Percentiles rank a stretch among this genome's conserved stretches.
Conservation (phyloP, 2,797 vertebrate species). For the Menidia menidia region DNA sequence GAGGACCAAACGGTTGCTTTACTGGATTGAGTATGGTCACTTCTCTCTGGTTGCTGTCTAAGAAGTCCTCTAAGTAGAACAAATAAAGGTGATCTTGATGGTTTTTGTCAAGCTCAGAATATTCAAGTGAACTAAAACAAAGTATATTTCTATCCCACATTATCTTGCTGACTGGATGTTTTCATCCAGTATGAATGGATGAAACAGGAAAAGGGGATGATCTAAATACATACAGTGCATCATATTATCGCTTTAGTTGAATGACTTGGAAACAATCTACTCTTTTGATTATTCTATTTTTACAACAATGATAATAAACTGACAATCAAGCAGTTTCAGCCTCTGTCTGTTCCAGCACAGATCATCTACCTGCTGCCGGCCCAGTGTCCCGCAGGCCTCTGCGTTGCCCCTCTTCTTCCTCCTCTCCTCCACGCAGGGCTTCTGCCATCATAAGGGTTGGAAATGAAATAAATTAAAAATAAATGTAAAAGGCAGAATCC, state of each 20-base stretch:
- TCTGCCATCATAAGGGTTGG: conserved; percentile 88
- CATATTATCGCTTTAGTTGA: background rate
- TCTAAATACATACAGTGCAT: background rate
- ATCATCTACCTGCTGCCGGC: conserved; percentile 81
- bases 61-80: too few relatives aligned
- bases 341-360: background rate
- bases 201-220: background rate
- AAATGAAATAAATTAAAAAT: background rate
- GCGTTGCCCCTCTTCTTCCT: conserved; percentile 81
- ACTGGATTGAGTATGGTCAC: conserved; percentile 5
- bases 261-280: too few relatives aligned
- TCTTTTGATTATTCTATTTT: too few relatives aligned
- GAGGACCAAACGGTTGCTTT: conserved; percentile 16
- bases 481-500: background rate
- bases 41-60: too few relatives aligned
- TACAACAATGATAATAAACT: too few relatives aligned
- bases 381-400: conserved; percentile 76
- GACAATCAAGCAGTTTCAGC: too few relatives aligned
- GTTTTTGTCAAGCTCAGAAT: background rate
- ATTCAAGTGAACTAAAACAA: background rate
- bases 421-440: conserved; percentile 80
- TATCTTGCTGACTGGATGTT: background rate
- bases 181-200: background rate
- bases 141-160: background rate
- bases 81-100: background rate